Conservation (phyloP, 92 coral and sea anemone genomes). For the Diadumene lineata region DNA sequence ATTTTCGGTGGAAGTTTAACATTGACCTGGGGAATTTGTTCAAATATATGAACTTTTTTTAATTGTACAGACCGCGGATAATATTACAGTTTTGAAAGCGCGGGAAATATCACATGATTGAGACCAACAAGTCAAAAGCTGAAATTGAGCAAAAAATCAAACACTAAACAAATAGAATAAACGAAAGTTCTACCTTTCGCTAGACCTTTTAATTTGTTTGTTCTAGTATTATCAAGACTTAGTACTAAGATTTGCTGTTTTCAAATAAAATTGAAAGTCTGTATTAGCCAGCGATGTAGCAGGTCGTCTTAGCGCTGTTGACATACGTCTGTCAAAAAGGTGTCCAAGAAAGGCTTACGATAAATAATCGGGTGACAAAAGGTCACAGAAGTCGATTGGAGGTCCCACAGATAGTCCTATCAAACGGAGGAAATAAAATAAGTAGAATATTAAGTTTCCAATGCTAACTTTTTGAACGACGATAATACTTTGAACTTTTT, state of each 20-base stretch:
- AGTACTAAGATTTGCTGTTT: neutral
- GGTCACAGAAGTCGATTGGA: slow-evolving; percentile 15
- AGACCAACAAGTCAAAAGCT: neutral
- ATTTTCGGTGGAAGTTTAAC: neutral
- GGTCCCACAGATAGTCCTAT: slow-evolving; percentile 13
- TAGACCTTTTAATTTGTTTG: neutral
- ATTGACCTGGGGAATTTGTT: slow-evolving; percentile 10
- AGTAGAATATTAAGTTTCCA: neutral
- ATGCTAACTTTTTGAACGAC: neutral
- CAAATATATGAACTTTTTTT: neutral
- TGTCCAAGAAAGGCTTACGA: slow-evolving; percentile 21
- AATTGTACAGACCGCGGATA: neutral
- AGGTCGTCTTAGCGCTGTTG: slow-evolving; percentile 19
- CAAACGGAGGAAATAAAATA: neutral
- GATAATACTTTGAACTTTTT: neutral
- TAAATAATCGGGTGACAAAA: slow-evolving; percentile 22
- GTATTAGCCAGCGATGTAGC: neutral
- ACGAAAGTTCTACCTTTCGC: neutral
- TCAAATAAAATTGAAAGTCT: neutral
- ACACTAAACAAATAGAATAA: neutral
- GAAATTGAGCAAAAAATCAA: neutral
- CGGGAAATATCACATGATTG: slow-evolving; percentile 4
- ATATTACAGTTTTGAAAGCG: neutral
- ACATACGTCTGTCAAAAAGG: slow-evolving; percentile 22
- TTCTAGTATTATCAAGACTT: neutral